Percentiles rank a stretch among this genome's conserved stretches.
These are phyloP conservation scores for Cephus sareptanus DNA, from an alignment of 2,888 invertebrate species.

Conservation along the genomic window DNA sequence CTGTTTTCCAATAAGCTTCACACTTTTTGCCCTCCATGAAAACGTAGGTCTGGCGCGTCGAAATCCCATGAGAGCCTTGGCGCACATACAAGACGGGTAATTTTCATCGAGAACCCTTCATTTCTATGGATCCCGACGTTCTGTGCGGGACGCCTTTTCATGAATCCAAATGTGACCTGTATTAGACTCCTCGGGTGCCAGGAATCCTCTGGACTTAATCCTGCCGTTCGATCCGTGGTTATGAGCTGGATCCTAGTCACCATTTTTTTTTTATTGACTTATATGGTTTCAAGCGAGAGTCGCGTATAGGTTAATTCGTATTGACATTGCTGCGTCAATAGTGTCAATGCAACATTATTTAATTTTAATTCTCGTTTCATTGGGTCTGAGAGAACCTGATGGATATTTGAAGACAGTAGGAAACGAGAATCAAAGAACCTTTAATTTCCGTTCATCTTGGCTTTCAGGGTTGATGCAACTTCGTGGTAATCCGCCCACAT, in stretches of 20 bases:
- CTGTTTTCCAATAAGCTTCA: background rate
- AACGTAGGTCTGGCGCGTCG: background rate
- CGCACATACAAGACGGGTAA: background rate
- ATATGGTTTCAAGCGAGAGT: background rate
- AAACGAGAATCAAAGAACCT: background rate
- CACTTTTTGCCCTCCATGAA: background rate
- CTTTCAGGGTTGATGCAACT: background rate
- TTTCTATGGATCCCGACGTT: conserved; percentile 2
- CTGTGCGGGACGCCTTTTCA: background rate
- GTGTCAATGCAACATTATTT: background rate
- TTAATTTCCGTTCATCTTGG: background rate
- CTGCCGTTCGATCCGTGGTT: background rate
- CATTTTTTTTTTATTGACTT: background rate
- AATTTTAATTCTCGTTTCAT: background rate
- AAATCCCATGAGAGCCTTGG: background rate
- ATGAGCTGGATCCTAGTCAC: background rate
- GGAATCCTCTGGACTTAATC: background rate
- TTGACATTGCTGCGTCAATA: background rate
- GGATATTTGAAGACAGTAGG: background rate
- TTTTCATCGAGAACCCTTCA: background rate
- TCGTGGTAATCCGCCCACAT: background rate
- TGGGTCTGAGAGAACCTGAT: background rate
- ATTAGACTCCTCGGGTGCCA: background rate
- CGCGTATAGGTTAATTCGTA: background rate
- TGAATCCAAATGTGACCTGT: conserved; percentile 4